phyloP scores from a whole-genome alignment of 1,140 invertebrate genomes.

The Drosophila orena region DNA sequence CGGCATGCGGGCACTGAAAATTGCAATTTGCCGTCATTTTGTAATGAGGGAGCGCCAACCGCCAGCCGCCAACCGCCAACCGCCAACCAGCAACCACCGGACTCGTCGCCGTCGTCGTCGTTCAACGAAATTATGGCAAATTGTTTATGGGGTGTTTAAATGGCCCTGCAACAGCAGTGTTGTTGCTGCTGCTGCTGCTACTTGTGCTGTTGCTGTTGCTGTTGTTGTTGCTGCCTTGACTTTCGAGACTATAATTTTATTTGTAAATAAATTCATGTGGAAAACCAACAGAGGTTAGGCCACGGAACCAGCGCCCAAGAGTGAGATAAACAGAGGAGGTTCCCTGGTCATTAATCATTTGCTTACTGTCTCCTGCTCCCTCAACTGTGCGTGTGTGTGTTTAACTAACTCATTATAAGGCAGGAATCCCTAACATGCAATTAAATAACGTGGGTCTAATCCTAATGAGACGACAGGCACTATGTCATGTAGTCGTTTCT shows the following conservation, averaged over 20 bases:
- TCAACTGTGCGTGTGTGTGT: constrained; percentile 65
- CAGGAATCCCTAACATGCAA: constrained; percentile 81
- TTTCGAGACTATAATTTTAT: constrained; percentile 78
- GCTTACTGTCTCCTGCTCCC: constrained; percentile 33
- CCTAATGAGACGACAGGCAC: constrained; percentile 82
- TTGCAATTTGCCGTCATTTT: constrained; percentile 83
- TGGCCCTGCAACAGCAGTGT: constrained; percentile 41
- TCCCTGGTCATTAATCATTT: constrained; percentile 53
- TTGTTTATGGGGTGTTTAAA: constrained; percentile 82
- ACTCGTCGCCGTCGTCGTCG: constrained; percentile 13
- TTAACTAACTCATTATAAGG: constrained; percentile 83
- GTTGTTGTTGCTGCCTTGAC: constrained; percentile 38
- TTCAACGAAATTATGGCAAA: constrained; percentile 78
- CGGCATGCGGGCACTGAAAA: constrained; percentile 79
- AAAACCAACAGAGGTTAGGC: constrained; percentile 70
- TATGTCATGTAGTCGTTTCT: constrained; percentile 72
- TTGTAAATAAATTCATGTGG: constrained; percentile 81
- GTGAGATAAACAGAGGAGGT: constrained; percentile 44
- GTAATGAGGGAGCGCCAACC: constrained; percentile 73
- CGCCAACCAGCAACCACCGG: background rate
- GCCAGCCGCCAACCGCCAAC: constrained; percentile 12
- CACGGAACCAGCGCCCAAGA: constrained; percentile 35
- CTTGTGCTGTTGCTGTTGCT: constrained; percentile 15
- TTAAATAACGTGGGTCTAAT: constrained; percentile 83
- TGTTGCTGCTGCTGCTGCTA: constrained; percentile 10